These are phyloP conservation scores for Perdita meconis DNA, from an alignment of 2,888 invertebrate species.

Conservation along the genomic window DNA sequence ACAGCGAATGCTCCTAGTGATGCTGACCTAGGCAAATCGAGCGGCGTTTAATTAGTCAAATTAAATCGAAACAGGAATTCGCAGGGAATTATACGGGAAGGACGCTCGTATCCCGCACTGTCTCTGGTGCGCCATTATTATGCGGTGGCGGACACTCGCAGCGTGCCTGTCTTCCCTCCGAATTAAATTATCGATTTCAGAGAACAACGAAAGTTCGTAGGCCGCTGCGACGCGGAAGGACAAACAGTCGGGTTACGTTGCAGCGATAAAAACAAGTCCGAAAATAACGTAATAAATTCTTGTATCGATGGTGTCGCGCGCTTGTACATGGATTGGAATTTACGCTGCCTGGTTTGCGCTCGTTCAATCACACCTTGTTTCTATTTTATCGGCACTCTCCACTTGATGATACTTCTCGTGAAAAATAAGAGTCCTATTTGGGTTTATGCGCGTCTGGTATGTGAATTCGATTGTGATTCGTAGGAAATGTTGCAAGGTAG, in stretches of 20 bases:
- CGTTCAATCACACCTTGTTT: no score
- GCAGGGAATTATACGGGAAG: constrained; percentile 27
- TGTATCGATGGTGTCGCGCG: no score
- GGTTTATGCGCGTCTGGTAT: no score
- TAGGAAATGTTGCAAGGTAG: no score
- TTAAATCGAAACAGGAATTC: constrained; percentile 41
- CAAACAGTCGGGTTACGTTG: not conserved
- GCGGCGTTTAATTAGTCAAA: constrained; percentile 29
- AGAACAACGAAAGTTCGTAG: constrained; percentile 7
- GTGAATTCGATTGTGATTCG: no score
- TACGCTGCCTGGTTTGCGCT: no score
- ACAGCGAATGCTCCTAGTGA: not conserved
- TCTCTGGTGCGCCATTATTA: constrained; percentile 30
- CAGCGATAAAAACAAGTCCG: not conserved
- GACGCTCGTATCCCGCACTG: not conserved
- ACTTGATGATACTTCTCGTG: no score
- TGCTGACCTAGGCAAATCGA: not conserved
- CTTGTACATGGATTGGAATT: no score
- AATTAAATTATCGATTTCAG: constrained; percentile 41
- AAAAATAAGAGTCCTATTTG: no score
- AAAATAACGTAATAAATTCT: no score
- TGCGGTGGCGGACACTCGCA: constrained; percentile 12
- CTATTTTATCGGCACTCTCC: no score
- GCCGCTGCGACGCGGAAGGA: not conserved
- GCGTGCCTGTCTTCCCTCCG: constrained; percentile 17